phyloP scores from a whole-genome alignment of 2,113 vertebrate genomes.

The Jaculus jaculus region DNA sequence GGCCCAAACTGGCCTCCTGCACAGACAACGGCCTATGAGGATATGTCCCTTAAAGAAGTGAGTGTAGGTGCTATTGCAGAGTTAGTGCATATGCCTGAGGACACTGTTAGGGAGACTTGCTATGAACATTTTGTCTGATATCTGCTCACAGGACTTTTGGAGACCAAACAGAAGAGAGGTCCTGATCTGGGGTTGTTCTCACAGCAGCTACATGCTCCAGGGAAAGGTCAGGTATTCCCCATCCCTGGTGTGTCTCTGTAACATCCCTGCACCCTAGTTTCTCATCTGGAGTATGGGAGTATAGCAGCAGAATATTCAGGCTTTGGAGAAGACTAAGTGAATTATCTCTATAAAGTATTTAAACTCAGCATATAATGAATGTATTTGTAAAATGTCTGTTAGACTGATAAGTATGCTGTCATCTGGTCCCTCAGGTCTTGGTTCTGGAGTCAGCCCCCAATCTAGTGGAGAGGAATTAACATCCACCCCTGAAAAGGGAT shows the following conservation, averaged over 20 bases:
- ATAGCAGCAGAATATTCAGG: not conserved
- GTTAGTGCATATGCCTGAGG: not conserved
- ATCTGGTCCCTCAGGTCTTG: not conserved
- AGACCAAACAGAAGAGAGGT: not conserved
- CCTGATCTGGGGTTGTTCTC: not conserved
- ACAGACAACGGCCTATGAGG: not conserved
- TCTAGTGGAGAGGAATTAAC: not conserved
- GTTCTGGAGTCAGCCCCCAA: not conserved
- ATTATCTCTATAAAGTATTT: not conserved
- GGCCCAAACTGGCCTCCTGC: not conserved
- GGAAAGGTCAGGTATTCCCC: not conserved
- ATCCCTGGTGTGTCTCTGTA: not conserved
- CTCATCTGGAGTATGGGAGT: not conserved
- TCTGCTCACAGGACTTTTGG: not conserved
- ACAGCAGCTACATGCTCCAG: not conserved
- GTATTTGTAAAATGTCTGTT: too few relatives aligned
- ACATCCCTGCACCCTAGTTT: not conserved
- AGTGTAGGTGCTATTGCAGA: not conserved
- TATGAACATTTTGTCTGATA: not conserved
- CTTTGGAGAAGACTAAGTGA: accelerated
- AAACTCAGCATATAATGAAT: accelerated
- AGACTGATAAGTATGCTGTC: not conserved
- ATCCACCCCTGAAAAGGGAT: not conserved
- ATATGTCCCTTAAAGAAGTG: not conserved
- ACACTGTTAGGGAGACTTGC: not conserved